Percentiles rank a stretch among this genome's conserved stretches.
phyloP scores from a whole-genome alignment of 2,888 invertebrate species.

The Epiblema foenella region DNA sequence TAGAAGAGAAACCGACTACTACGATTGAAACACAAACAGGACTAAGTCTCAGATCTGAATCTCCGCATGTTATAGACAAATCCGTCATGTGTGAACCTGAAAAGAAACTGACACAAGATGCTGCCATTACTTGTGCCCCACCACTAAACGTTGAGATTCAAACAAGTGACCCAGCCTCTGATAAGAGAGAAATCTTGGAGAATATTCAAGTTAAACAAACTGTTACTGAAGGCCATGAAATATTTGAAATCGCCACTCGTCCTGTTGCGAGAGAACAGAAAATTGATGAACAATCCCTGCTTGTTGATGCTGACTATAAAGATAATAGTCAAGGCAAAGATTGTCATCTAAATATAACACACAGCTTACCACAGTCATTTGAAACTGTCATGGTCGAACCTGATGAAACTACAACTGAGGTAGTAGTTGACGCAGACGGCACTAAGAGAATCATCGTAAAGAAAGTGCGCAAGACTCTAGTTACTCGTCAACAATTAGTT shows the following conservation, averaged over 20 bases:
- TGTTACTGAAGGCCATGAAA: conserved; percentile 87
- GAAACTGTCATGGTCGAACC: conserved; percentile 93
- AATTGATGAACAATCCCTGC: conserved; percentile 85
- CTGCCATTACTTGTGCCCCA: conserved; percentile 80
- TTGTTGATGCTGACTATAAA: conserved; percentile 90
- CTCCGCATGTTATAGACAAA: conserved; percentile 73
- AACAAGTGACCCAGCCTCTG: conserved; percentile 81
- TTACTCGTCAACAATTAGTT: conserved; percentile 87
- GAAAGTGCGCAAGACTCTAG: conserved; percentile 88
- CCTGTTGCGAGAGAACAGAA: conserved; percentile 80
- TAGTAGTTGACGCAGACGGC: conserved; percentile 92
- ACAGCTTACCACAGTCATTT: conserved; percentile 90
- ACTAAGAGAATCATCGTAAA: conserved; percentile 91
- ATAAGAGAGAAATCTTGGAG: conserved; percentile 82
- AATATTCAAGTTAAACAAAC: conserved; percentile 88
- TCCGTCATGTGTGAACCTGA: conserved; percentile 75
- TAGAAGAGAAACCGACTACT: conserved; percentile 56
- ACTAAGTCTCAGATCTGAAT: conserved; percentile 81
- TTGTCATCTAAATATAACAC: conserved; percentile 89
- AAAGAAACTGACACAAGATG: conserved; percentile 73
- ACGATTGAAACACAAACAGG: conserved; percentile 89
- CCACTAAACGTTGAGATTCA: conserved; percentile 87
- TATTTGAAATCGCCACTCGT: conserved; percentile 89
- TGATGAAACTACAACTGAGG: conserved; percentile 92
- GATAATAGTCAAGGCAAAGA: conserved; percentile 82